phyloP scores from a whole-genome alignment of 2,113 vertebrate species.

The Lasiurus borealis region DNA sequence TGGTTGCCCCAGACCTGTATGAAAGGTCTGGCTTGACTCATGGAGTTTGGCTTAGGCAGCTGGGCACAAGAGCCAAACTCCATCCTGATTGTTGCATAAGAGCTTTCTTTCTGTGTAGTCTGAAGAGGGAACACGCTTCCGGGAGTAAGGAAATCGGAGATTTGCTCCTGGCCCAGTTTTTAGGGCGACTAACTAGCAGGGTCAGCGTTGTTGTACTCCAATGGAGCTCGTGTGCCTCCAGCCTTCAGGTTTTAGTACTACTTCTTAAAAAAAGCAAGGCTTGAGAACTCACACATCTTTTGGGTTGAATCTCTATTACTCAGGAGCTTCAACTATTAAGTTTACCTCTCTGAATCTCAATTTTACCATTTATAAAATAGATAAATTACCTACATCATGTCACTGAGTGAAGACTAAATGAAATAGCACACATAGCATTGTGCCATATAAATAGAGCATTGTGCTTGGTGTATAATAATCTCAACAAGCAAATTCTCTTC shows the following conservation, averaged over 20 bases:
- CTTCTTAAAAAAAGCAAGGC: not conserved
- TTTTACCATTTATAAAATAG: conserved; percentile 36
- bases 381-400: not conserved
- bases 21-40: conserved; percentile 28
- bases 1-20: not conserved
- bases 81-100: not conserved
- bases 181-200: not conserved
- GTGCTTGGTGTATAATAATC: not conserved
- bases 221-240: not conserved
- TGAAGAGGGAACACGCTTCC: not conserved
- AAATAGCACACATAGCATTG: not conserved
- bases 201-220: not conserved
- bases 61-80: conserved; percentile 38
- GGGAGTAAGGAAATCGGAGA: not conserved
- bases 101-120: conserved; percentile 65
- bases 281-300: not conserved
- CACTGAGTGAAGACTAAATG: not conserved
- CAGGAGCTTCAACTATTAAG: not conserved
- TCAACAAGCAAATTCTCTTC: not conserved
- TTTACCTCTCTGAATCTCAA: not conserved
- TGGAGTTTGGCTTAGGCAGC: not conserved
- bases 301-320: not conserved
- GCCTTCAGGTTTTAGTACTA: not conserved
- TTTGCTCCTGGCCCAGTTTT: not conserved
- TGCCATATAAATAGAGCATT: not conserved